phyloP scores from a whole-genome alignment of 2,888 invertebrate species.

The Tribolium freemani region DNA sequence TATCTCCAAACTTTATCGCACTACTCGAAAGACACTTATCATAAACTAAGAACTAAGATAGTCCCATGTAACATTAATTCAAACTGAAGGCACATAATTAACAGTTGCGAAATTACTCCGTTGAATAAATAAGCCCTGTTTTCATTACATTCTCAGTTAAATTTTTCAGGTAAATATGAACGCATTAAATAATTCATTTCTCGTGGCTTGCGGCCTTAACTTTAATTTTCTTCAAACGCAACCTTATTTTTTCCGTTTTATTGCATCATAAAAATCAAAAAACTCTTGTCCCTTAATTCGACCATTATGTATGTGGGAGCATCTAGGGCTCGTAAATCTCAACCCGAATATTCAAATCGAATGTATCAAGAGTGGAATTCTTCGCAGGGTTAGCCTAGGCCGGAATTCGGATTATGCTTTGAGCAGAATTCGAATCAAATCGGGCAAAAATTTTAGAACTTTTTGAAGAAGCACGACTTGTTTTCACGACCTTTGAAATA shows the following conservation, averaged over 20 bases:
- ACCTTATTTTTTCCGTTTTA: neutral
- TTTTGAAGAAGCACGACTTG: neutral
- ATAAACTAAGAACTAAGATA: neutral
- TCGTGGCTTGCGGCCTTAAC: neutral
- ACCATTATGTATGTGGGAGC: too few species aligned
- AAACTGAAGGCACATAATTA: neutral
- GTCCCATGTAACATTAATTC: neutral
- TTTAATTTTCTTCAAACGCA: neutral
- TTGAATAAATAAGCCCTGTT: neutral
- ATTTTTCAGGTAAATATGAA: neutral
- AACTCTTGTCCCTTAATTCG: too few species aligned
- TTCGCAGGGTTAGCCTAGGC: too few species aligned
- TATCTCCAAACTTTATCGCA: too few species aligned
- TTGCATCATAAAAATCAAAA: too few species aligned
- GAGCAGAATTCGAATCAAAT: too few species aligned
- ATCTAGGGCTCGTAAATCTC: too few species aligned
- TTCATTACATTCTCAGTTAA: neutral
- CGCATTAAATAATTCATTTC: neutral
- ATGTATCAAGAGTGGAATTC: too few species aligned
- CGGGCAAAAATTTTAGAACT: too few species aligned
- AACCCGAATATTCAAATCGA: too few species aligned
- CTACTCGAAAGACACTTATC: too few species aligned
- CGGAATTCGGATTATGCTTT: too few species aligned
- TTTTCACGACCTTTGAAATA: constrained; percentile 6
- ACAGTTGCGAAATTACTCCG: neutral